Conservation (phyloP, 2,113 vertebrate genomes). For the Gallinago undulata region DNA sequence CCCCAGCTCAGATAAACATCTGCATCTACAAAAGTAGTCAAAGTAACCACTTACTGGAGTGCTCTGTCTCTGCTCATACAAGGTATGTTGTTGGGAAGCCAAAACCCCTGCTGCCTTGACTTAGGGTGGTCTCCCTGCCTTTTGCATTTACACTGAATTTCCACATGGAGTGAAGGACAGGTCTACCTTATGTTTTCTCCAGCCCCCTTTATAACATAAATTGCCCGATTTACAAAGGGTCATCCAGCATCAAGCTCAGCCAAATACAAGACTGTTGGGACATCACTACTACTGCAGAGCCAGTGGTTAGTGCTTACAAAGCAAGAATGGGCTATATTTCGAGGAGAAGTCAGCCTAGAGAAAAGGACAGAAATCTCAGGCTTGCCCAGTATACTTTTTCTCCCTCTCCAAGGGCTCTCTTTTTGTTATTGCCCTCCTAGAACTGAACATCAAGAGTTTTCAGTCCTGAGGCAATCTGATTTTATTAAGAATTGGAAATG, state of each 20-base stretch:
- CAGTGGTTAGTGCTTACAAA: background rate
- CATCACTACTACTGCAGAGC: background rate
- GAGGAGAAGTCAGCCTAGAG: background rate
- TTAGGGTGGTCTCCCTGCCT: background rate
- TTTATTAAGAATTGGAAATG: constrained; percentile 25
- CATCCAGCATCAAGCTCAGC: background rate
- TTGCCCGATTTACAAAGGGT: background rate
- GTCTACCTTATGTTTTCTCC: background rate
- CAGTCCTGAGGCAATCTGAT: background rate
- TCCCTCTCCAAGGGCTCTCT: background rate
- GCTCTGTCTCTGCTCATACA: background rate
- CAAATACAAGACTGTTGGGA: background rate
- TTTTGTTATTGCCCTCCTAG: background rate
- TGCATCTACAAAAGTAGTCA: background rate
- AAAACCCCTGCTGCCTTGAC: background rate
- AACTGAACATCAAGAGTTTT: background rate
- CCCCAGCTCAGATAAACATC: background rate
- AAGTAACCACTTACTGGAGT: background rate
- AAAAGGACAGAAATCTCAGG: background rate
- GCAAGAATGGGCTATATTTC: background rate
- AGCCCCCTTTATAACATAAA: background rate
- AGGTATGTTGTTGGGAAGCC: background rate
- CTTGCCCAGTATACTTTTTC: background rate
- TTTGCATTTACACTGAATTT: background rate
- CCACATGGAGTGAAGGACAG: background rate